A percentile compares a stretch with the other conserved stretches of the same genome.
phyloP scores from a whole-genome alignment of 1,140 invertebrate genomes.

The Belonocnema kinseyi region DNA sequence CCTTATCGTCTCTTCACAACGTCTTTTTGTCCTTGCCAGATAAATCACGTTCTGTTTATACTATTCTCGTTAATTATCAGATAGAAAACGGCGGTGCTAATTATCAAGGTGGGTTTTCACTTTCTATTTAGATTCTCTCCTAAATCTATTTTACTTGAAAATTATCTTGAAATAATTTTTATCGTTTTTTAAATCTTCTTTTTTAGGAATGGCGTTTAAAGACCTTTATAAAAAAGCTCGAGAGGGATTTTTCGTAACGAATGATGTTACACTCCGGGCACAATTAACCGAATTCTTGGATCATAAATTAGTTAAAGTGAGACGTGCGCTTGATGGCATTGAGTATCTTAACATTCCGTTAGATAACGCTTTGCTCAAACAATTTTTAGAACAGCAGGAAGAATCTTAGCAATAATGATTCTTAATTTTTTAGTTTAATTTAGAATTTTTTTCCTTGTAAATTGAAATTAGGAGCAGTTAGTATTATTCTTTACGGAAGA shows the following conservation, averaged over 20 bases:
- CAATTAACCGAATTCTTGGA: conserved; percentile 96
- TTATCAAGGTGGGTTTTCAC: conserved; percentile 81
- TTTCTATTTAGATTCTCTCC: conserved; percentile 25
- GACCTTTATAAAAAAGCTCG: conserved; percentile 89
- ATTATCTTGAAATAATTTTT: too few relatives aligned
- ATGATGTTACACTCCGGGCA: conserved; percentile 89
- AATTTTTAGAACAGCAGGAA: conserved; percentile 83
- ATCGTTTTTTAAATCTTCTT: conserved; percentile 28
- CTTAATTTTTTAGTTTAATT: conserved; percentile 9
- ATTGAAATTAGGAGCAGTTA: too few relatives aligned
- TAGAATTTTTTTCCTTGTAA: too few relatives aligned
- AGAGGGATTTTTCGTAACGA: conserved; percentile 92
- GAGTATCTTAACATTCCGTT: conserved; percentile 90
- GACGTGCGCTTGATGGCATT: conserved; percentile 85
- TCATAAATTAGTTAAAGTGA: conserved; percentile 91
- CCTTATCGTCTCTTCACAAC: conserved; percentile 89
- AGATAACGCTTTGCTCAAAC: conserved; percentile 83
- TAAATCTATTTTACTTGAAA: background rate
- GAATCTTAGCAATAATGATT: background rate
- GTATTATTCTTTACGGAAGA: too few relatives aligned
- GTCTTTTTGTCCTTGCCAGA: conserved; percentile 92
- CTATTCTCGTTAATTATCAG: conserved; percentile 88
- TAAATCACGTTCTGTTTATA: conserved; percentile 92
- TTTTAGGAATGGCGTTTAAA: conserved; percentile 89
- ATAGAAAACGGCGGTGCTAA: conserved; percentile 82